phyloP scores from a whole-genome alignment of 2,113 vertebrate species.

The Chionis minor region DNA sequence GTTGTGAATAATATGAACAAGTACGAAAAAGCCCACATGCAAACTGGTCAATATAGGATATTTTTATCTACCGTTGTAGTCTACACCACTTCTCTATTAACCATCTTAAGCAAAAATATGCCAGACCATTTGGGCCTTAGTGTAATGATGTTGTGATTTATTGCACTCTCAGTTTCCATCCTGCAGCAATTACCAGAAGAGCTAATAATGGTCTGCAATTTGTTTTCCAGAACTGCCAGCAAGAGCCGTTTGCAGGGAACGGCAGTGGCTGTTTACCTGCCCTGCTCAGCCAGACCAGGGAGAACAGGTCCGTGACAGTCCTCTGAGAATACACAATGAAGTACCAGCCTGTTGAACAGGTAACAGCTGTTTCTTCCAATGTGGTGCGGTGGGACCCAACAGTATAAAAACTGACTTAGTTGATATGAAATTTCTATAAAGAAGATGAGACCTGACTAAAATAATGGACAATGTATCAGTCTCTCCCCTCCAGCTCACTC shows the following conservation, averaged over 20 bases:
- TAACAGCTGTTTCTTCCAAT: background rate
- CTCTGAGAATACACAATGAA: background rate
- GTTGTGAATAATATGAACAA: background rate
- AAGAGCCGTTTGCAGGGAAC: background rate
- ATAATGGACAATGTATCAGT: background rate
- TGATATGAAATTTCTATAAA: background rate
- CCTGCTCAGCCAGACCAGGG: background rate
- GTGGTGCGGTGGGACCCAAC: background rate
- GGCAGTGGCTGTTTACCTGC: conserved; percentile 5
- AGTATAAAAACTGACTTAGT: background rate
- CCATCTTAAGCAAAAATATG: conserved; percentile 20
- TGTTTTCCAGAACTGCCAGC: conserved; percentile 51
- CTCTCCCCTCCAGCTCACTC: background rate
- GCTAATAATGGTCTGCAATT: conserved; percentile 60
- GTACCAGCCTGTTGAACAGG: background rate
- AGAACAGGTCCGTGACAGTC: background rate
- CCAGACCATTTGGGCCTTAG: conserved; percentile 9
- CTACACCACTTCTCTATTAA: background rate
- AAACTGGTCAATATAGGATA: background rate
- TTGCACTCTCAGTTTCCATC: background rate
- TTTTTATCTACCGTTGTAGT: background rate
- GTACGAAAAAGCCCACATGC: background rate
- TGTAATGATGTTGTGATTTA: conserved; percentile 60
- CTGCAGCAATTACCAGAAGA: conserved; percentile 60
- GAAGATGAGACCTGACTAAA: background rate